Base-by-base conservation (phyloP, 2,113 vertebrate genomes). In the Plecotus auritus region DNA sequence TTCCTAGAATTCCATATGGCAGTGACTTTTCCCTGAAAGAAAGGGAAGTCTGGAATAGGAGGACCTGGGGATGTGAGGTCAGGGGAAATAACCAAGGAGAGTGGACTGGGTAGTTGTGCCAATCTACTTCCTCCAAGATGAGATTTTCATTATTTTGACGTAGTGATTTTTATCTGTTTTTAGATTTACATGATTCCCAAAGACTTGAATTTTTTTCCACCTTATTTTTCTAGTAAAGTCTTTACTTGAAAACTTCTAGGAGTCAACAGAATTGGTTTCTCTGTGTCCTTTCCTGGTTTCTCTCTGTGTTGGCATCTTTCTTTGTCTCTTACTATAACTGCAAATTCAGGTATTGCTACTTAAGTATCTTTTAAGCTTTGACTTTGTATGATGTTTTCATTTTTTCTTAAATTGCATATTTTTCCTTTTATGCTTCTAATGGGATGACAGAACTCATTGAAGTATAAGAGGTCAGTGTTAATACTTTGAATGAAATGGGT, bases 341-440 rank as follows among this genome's bases (percentile, higher is more conserved):
- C 69, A 28, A 93, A 66, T 80, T 51, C 70, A 83, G 45, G 23
- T 82, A 35, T 70, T 95, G 30, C 61, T 95, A 80, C 73, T 76
- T 90, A 94, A 91, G 74, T 88, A 76, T 89, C 32, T 76, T 95
- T 26, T n/a, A 56, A 90, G 10, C 49, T 78, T 88, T 92, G 92
- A 61, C 42, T 84, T 93, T 92, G 42, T 95, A 30, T 97, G 66
- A 37, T 96, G 96, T 89, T 98, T 96, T 95, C 83, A 93, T 81
- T 96, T 97, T 95, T 96, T 90, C 90, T 97, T 97, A 97, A 97
- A 94, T 95, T 95, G 47, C 97, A 51, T 98, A 74, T 98, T 98
- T 98, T 98, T 98, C 97, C 96, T 96, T 98, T 98, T 98, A 98
- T 98, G 98, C 98, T 97, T 98, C 98, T 98, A 98, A 98, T 98